Evolutionary conservation across 2,797 vertebrate genomes (phyloP).

Genomic region (Sciurus vulgaris): DNA sequence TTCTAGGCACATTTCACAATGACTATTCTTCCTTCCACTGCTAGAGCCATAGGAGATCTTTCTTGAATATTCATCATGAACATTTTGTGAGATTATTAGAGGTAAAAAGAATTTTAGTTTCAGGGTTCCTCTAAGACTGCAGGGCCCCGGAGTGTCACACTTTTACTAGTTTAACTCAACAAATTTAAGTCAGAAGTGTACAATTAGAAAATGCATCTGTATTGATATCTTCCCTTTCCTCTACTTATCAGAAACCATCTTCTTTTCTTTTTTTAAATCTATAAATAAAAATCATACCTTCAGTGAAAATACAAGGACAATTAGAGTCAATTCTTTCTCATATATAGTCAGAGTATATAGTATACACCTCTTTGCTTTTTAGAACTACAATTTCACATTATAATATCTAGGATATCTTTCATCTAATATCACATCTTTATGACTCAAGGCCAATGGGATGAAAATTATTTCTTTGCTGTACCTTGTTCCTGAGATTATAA

Average conservation of each 20-base stretch:
- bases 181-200: neutral
- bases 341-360: neutral
- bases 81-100: neutral
- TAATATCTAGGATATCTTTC: neutral
- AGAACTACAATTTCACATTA: neutral
- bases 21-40: neutral
- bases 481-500: neutral
- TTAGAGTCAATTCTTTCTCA: neutral
- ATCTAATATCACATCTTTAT: neutral
- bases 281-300: constrained; percentile 14
- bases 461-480: neutral
- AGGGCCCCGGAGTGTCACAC: neutral
- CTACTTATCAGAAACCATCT: neutral
- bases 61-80: neutral
- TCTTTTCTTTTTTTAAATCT: constrained; percentile 15
- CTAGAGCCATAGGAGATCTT: neutral
- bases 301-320: neutral
- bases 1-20: neutral
- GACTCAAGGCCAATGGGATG: neutral
- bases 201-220: neutral
- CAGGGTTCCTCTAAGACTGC: neutral
- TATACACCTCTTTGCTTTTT: neutral
- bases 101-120: neutral
- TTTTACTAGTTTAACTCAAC: neutral
- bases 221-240: neutral